Evolutionary conservation across 2,113 vertebrate species (phyloP).

Genomic region (Nannobrachium achirus): DNA sequence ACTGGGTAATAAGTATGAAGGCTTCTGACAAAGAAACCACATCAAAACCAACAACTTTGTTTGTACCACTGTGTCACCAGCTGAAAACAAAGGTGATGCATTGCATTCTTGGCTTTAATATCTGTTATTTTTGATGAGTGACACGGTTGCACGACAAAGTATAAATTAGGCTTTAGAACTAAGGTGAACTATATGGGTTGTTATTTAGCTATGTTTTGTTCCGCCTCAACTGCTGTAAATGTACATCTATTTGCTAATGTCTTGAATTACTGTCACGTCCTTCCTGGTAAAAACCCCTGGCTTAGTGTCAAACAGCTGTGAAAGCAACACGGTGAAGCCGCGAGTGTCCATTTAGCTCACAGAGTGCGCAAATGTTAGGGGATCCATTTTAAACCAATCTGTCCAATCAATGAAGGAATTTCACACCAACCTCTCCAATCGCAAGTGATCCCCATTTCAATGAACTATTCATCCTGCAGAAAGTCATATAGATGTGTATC

Average conservation of each 20-base stretch:
- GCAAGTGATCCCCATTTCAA: conserved; percentile 40
- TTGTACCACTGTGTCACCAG: too few species aligned
- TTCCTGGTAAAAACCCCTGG: conserved; percentile 44
- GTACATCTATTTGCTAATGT: conserved; percentile 18
- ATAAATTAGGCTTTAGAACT: too few species aligned
- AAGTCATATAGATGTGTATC: conserved; percentile 30
- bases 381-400: conserved; percentile 22
- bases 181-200: too few species aligned
- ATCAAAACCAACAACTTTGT: too few species aligned
- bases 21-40: too few species aligned
- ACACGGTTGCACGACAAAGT: too few species aligned
- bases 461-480: conserved; percentile 41
- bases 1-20: not conserved
- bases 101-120: too few species aligned
- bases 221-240: conserved; percentile 29
- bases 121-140: too few species aligned
- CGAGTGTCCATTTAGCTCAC: too few species aligned
- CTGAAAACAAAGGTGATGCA: too few species aligned
- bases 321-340: conserved; percentile 48
- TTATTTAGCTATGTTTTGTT: conserved; percentile 17
- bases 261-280: conserved; percentile 34
- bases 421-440: conserved; percentile 37
- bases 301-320: conserved; percentile 57
- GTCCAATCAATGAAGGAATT: conserved; percentile 23
- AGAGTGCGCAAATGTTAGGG: too few species aligned